Percentiles rank a stretch among this genome's conserved stretches.
These are phyloP conservation scores for Crocuta crocuta DNA, from an alignment of 2,113 vertebrate species.

Conservation along the genomic window DNA sequence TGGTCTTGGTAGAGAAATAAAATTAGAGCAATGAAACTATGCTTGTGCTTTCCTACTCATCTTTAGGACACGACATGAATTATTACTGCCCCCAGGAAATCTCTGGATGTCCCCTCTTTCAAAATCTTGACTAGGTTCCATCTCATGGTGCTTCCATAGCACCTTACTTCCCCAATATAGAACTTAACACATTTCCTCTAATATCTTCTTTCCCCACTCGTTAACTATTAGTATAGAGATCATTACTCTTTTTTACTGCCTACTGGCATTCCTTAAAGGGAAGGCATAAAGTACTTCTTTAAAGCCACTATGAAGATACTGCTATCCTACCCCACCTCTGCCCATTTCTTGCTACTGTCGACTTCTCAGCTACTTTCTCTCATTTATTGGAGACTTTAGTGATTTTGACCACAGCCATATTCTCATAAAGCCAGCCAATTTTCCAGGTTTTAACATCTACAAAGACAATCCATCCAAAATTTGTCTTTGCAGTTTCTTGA, in stretches of 20 bases:
- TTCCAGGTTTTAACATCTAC: not conserved
- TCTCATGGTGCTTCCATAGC: not conserved
- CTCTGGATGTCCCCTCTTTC: not conserved
- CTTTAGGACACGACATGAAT: not conserved
- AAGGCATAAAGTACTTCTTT: not conserved
- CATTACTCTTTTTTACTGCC: not conserved
- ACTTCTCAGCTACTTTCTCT: not conserved
- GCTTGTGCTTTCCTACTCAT: not conserved
- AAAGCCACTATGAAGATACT: not conserved
- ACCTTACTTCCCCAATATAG: not conserved
- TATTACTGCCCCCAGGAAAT: not conserved
- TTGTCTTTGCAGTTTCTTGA: not conserved
- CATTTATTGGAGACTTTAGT: not conserved
- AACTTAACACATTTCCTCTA: not conserved
- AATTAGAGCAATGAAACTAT: not conserved
- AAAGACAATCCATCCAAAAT: not conserved
- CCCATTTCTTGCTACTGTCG: not conserved
- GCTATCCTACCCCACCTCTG: not conserved
- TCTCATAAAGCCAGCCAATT: not conserved
- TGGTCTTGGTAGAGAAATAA: not conserved
- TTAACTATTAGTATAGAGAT: not conserved
- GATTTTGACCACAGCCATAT: not conserved
- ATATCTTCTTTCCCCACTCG: not conserved
- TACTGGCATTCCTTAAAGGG: not conserved
- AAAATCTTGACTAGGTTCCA: not conserved